Conservation (phyloP, 2,888 invertebrate genomes). For the Heliothis peltigera region DNA sequence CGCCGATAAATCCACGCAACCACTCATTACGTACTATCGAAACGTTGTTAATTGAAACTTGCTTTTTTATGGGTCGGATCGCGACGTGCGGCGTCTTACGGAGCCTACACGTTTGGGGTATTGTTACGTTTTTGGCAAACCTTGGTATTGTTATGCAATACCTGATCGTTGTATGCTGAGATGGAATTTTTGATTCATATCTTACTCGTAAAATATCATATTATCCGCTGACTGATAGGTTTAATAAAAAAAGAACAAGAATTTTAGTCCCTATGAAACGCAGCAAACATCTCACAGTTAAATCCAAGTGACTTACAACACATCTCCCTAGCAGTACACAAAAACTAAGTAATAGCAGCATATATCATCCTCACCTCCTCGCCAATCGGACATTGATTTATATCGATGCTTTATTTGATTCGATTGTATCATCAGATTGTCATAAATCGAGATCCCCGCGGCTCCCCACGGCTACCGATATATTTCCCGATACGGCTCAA, state of each 20-base stretch:
- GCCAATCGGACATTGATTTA: constrained; percentile 87
- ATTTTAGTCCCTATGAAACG: neutral
- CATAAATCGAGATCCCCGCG: constrained; percentile 82
- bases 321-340: constrained; percentile 19
- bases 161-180: constrained; percentile 10
- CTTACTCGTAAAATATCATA: constrained; percentile 3
- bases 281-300: constrained; percentile 18
- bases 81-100: constrained; percentile 45
- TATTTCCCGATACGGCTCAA: constrained; percentile 75
- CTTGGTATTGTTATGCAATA: constrained; percentile 18
- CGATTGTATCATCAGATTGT: constrained; percentile 89
- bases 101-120: constrained; percentile 32
- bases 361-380: constrained; percentile 78
- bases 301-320: constrained; percentile 14
- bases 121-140: constrained; percentile 43
- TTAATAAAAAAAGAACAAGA: too few relatives aligned
- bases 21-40: constrained; percentile 86
- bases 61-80: constrained; percentile 68
- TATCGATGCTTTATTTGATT: constrained; percentile 88
- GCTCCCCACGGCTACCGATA: constrained; percentile 66
- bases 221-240: too few relatives aligned
- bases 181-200: constrained; percentile 20
- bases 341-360: constrained; percentile 60
- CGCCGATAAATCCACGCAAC: constrained; percentile 85
- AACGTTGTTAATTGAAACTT: constrained; percentile 88